Evolutionary conservation across 2,888 invertebrate genomes (phyloP).

Genomic region (Mesochorus sp.): DNA sequence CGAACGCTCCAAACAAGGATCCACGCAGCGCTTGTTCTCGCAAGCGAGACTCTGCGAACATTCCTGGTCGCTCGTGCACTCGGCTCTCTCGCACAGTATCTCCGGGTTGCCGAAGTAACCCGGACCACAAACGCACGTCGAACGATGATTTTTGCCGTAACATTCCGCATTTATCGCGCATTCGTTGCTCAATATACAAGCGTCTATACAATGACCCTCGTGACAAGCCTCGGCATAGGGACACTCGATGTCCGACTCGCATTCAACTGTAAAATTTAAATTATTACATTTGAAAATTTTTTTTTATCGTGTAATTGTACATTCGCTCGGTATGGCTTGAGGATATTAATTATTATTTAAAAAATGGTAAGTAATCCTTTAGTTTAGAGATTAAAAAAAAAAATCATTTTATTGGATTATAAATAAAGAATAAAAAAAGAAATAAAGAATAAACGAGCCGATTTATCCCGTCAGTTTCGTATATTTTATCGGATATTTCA

Average conservation of each 20-base stretch:
- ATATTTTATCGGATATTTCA: too few relatives aligned
- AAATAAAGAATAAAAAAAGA: too few relatives aligned
- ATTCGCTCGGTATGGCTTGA: too few relatives aligned
- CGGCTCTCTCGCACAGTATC: constrained; percentile 88
- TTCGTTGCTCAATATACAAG: constrained; percentile 90
- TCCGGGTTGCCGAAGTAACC: constrained; percentile 92
- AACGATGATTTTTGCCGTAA: constrained; percentile 90
- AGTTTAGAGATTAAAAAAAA: too few relatives aligned
- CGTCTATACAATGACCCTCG: constrained; percentile 91
- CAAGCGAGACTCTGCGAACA: constrained; percentile 91
- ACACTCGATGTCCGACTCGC: constrained; percentile 92
- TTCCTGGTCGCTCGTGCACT: constrained; percentile 91
- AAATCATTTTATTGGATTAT: too few relatives aligned
- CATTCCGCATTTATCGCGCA: constrained; percentile 94
- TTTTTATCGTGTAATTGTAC: not conserved
- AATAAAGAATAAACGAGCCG: too few relatives aligned
- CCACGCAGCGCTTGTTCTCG: constrained; percentile 88
- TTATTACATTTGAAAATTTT: too few relatives aligned
- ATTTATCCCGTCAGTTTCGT: too few relatives aligned
- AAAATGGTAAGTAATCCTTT: too few relatives aligned
- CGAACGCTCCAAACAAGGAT: constrained; percentile 88
- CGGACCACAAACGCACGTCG: constrained; percentile 90
- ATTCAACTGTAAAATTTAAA: constrained; percentile 86
- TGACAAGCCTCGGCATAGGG: constrained; percentile 91
- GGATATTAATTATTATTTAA: too few relatives aligned